Evolutionary conservation across 2,797 vertebrate genomes (phyloP), one percentile per base, ranked within the genome.

Genomic region (Apogon hyalosoma): DNA sequence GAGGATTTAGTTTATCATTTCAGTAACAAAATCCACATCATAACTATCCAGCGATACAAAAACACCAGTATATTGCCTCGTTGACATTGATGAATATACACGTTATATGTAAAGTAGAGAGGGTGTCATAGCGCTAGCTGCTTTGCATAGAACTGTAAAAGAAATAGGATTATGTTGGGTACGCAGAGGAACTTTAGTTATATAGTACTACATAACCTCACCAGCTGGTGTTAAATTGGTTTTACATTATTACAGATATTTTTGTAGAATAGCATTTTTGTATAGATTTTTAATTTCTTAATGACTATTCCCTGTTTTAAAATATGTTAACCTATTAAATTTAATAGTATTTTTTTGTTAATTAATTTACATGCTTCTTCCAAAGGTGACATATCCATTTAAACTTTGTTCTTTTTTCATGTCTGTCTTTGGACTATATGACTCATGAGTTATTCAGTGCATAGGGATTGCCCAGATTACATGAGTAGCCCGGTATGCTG

Each of bases 141-240:
- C 10, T 87, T 86, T 87, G 60, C 74, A 82, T 80, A 68, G 24
- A 77, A 57, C 28, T 63, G 45, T 46, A 52, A 39, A 11, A 11
- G 38, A 69, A 64, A 66, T 41, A 5, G 11, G 31, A 41, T 58
- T 31, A 45, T 36, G 56, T 78, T 63, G 70, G 66, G 55, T 63
- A 50, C 69, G 65, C 68, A 82, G 75, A 80, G 56, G 54, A 60
- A 38, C 66, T 63, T 31, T 72, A 11, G 66, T 16, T 51, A 14
- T 19, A 11, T 36, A 36, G 1, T 49, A 16, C 9, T 54, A 18
- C 15, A 4, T 13, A 13, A 11, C 7, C n/a, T 0, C 9, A 36
- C 9, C 39, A 6, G 3, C 4, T 66, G 33, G 11, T 56, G 16
- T 50, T 47, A 40, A 49, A 13, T 42, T 57, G 5, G 11, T 45